Base-by-base conservation (phyloP, 2,113 vertebrate species). In the Cavia porcellus region DNA sequence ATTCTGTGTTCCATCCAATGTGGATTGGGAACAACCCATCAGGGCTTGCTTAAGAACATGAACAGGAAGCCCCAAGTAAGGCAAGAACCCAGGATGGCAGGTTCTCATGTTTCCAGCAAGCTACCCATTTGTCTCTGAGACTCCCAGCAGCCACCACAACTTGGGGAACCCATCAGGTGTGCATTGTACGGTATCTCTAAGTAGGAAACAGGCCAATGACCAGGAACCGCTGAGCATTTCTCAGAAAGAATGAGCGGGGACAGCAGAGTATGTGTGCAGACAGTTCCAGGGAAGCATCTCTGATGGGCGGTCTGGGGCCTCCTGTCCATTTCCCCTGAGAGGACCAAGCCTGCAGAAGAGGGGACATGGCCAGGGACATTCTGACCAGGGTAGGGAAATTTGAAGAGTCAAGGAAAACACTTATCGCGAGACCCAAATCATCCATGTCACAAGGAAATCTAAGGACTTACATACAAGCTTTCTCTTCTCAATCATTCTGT, bases 221-320 rank as follows among this genome's bases (percentile, higher is more conserved):
- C 30, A 1, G 61, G 25, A 42, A n/a, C 47, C 86, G 64, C 50
- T 19, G 24, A 28, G 70, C 3, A 24, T 5, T 35, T 70, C 75
- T 92, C 81, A 4, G 3, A 8, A 35, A 79, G 79, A 12, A 17
- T 47, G 19, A 83, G 50, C 3, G 8, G 38, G 7, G 50, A 22
- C 12, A 2, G 3, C 42, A 57, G 4, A 12, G 4, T 7, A 4
- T 17, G 25, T 17, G 2, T 8, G 9, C 14, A 52, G 47, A n/a
- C 17, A 30, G 42, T 17, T 4, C 52, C 61, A 19, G 25, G 35
- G 20, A 3, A 38, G 72, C 5, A 28, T 52, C 57, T 66, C n/a
- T 30, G 17, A 19, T 14, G 13, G 35, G 50, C 64, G 62, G 19
- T 61, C 1, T 0, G 0, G 28, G 24, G 59, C 84, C 61, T 50